phyloP scores from a whole-genome alignment of 2,888 invertebrate genomes.

The Quadroppia sp. region DNA sequence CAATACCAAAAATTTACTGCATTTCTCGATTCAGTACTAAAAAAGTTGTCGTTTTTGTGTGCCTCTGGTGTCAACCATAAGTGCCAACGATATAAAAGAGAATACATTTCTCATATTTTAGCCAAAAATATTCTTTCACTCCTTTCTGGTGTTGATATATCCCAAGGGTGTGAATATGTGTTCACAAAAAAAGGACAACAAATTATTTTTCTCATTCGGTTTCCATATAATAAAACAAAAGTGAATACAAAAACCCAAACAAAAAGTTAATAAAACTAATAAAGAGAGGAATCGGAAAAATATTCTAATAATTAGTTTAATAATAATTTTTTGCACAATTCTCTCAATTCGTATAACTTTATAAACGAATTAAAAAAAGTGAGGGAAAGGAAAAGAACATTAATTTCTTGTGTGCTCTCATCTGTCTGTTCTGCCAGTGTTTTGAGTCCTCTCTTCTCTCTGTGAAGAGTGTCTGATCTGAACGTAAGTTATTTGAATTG shows the following conservation, averaged over 20 bases:
- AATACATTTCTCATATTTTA: neutral
- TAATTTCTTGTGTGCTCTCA: constrained; percentile 17
- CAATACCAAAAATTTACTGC: constrained; percentile 29
- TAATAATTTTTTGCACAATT: neutral
- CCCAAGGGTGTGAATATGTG: constrained; percentile 19
- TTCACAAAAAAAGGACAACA: no score
- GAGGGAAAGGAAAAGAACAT: constrained; percentile 26
- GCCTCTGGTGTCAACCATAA: neutral
- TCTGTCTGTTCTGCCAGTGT: neutral
- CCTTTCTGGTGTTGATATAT: constrained; percentile 9
- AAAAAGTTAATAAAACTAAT: no score
- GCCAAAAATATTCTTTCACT: neutral
- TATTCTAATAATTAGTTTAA: neutral
- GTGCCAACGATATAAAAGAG: neutral
- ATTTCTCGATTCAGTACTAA: neutral
- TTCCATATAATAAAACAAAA: no score
- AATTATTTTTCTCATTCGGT: no score
- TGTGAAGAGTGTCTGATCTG: neutral
- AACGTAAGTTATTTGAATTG: constrained; percentile 7
- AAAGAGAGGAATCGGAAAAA: no score
- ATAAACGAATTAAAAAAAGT: neutral
- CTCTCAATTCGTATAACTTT: neutral
- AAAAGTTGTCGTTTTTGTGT: constrained; percentile 1
- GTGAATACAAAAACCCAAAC: no score
- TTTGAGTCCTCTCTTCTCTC: neutral